Evolutionary conservation across 2,797 vertebrate species (phyloP).

Genomic region (Eutrigla gurnardus): DNA sequence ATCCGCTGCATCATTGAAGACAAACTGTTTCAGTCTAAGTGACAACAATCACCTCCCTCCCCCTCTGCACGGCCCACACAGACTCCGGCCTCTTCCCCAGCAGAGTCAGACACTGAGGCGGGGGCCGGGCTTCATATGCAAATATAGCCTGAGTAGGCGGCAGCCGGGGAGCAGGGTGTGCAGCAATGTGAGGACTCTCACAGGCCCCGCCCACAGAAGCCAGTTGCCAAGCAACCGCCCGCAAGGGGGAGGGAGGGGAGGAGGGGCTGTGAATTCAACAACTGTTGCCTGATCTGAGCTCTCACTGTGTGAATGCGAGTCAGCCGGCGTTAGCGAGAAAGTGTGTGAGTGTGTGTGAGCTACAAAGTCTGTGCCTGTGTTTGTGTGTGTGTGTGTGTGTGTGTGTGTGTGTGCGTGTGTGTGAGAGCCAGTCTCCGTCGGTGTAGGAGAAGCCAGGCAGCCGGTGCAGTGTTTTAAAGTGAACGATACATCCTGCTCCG

Average conservation of each 20-base stretch:
- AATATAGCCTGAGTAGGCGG: conserved; percentile 79
- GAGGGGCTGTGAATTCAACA: conserved; percentile 77
- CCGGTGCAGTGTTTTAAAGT: conserved; percentile 67
- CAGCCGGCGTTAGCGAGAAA: conserved; percentile 59
- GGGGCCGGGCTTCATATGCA: conserved; percentile 78
- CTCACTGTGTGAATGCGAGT: conserved; percentile 71
- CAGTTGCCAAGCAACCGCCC: conserved; percentile 79
- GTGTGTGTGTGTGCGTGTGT: conserved; percentile 40
- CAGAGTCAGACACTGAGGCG: conserved; percentile 50
- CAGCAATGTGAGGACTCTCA: conserved; percentile 75
- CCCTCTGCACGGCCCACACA: conserved; percentile 51
- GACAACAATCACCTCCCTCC: conserved; percentile 51
- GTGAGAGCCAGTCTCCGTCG: conserved; percentile 8
- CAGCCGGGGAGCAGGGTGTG: conserved; percentile 63
- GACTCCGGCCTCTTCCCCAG: conserved; percentile 49
- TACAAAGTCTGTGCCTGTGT: conserved; percentile 51
- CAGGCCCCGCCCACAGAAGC: conserved; percentile 74
- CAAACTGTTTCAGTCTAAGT: conserved; percentile 57
- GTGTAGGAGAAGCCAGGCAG: conserved; percentile 44
- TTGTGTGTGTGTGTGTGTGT: conserved; percentile 33
- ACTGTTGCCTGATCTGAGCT: conserved; percentile 81
- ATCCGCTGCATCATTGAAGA: conserved; percentile 72
- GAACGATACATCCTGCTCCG: conserved; percentile 51
- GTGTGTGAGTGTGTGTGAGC: conserved; percentile 53
- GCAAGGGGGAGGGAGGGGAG: conserved; percentile 46